Conservation (phyloP, 2,797 vertebrate genomes). For the Molothrus aeneus region DNA sequence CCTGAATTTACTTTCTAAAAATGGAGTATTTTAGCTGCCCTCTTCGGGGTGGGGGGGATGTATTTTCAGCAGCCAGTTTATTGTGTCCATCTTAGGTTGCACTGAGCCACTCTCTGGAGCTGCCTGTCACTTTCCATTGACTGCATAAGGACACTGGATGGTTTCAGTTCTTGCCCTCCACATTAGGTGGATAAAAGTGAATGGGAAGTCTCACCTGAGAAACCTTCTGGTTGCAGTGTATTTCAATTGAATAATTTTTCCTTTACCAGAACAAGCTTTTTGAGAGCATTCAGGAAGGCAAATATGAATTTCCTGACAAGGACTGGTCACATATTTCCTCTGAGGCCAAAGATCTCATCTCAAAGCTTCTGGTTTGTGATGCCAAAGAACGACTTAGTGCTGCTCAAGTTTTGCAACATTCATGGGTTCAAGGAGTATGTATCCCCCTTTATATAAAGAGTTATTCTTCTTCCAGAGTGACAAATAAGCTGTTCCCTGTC, state of each 20-base stretch:
- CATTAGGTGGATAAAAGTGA: background rate
- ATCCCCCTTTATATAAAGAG: background rate
- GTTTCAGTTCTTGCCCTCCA: background rate
- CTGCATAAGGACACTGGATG: background rate
- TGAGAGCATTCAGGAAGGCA: slow-evolving; percentile 84
- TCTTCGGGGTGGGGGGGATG: background rate
- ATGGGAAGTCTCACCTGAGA: background rate
- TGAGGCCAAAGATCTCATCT: slow-evolving; percentile 83
- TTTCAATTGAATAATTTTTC: background rate
- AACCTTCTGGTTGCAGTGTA: background rate
- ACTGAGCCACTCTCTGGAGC: background rate
- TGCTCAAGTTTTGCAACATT: slow-evolving; percentile 86
- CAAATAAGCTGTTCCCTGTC: background rate
- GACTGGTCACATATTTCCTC: slow-evolving; percentile 83
- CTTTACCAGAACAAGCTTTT: slow-evolving; percentile 79
- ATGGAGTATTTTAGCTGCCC: background rate
- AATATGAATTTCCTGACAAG: slow-evolving; percentile 84
- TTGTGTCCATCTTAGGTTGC: background rate
- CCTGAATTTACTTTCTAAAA: background rate
- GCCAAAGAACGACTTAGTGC: slow-evolving; percentile 82
- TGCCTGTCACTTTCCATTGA: background rate
- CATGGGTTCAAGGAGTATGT: slow-evolving; percentile 94
- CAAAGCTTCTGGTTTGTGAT: slow-evolving; percentile 80
- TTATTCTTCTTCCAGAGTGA: background rate
- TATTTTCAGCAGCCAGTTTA: background rate